Evolutionary conservation across 2,797 vertebrate species (phyloP), one percentile per base, ranked within the genome.

Genomic region (Rhabdomys pumilio): DNA sequence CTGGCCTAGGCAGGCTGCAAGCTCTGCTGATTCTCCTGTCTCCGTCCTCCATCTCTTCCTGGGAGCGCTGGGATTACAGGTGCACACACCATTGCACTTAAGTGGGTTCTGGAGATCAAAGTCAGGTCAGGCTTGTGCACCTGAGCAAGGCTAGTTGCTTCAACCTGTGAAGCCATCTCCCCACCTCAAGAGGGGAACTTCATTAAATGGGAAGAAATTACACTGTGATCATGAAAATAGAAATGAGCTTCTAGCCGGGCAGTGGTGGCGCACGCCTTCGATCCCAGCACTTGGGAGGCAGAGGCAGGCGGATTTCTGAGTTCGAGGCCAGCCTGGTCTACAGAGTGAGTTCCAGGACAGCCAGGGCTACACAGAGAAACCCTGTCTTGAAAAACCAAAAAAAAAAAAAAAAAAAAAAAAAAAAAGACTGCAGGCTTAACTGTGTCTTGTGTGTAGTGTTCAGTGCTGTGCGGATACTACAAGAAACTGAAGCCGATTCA

Each of bases 221-320:
- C 72, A 67, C 0, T 75, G 53, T 63, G 17, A 17, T 76, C 93
- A 6, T 95, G 92, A 95, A 88, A 79, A 57, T n/a, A 82, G 24
- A 84, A 88, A 50, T 11, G 9, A 50, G 50, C 11, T 50, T 50
- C 11, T 50, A 50, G 50, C 50, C 2, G 50, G 50, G 50, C 50
- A 50, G 50, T 50, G 50, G 50, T 50, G 50, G 50, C 10, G 50
- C 50, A 50, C 50, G 10, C 50, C 10, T 50, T 50, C 9, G 9
- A 50, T 50, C 47, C 47, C 47, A 50, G 47, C 47, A 50, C 47
- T 50, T 50, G 50, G 50, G 50, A 50, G 50, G 50, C 50, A 50
- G 50, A 50, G 50, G 50, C 50, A 11, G 50, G 50, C 10, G 2
- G 50, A 50, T 50, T 50, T 50, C 50, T 50, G 50, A 50, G 50